A percentile compares a stretch with the other conserved stretches of the same genome.
Conservation (phyloP, 2,888 invertebrate species). For the Ectemnius continuus region DNA sequence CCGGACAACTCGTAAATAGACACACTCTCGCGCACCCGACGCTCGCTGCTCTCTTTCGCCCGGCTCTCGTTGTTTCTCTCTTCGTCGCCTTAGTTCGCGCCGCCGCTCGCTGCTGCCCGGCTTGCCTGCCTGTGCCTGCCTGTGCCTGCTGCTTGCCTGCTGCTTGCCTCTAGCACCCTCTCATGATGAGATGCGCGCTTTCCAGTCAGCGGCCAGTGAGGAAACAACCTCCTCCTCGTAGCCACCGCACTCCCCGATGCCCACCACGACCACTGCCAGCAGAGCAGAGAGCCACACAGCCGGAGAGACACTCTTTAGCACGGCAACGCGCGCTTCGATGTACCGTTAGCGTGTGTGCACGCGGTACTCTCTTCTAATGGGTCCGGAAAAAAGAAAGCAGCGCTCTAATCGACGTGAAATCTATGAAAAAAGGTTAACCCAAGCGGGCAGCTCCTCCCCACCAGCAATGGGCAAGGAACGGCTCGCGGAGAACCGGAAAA, state of each 20-base stretch:
- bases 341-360: not conserved
- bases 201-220: conserved; percentile 30
- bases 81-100: not conserved
- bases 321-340: not conserved
- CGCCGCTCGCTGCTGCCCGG: conserved; percentile 21
- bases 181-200: conserved; percentile 7
- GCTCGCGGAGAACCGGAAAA: not conserved
- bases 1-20: conserved; percentile 78
- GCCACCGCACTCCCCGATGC: no score
- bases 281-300: not conserved
- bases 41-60: conserved; percentile 58
- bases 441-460: not conserved
- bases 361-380: conserved; percentile 2
- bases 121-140: conserved; percentile 16
- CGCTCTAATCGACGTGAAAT: conserved; percentile 9
- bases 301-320: not conserved
- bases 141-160: conserved; percentile 27
- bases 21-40: conserved; percentile 64
- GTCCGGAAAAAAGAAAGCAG: conserved; percentile 6
- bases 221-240: no score
- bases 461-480: not conserved
- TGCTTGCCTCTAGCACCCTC: not conserved
- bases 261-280: not conserved
- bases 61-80: not conserved
- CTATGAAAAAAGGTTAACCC: conserved; percentile 4